phyloP scores from a whole-genome alignment of 2,113 vertebrate species.

The Colius striatus region DNA sequence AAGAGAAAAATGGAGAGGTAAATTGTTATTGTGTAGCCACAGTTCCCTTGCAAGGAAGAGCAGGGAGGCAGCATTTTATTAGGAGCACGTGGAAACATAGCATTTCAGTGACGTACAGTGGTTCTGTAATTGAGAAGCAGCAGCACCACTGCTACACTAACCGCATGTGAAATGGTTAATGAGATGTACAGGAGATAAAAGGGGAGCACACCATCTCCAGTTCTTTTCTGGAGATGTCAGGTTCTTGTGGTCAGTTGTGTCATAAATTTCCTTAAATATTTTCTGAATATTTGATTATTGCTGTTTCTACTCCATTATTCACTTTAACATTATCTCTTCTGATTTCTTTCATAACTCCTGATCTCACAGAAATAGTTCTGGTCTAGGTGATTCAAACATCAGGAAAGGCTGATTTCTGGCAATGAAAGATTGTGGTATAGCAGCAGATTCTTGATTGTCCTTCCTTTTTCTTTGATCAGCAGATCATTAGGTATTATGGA shows the following conservation, averaged over 20 bases:
- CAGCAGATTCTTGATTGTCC: not conserved
- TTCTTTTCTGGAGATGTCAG: not conserved
- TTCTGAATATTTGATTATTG: not conserved
- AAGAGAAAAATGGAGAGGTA: constrained; percentile 41
- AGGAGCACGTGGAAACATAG: not conserved
- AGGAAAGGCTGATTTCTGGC: not conserved
- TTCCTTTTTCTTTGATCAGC: not conserved
- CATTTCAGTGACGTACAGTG: not conserved
- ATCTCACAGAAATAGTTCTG: not conserved
- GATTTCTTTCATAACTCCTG: not conserved
- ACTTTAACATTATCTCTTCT: not conserved
- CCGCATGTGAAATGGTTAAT: not conserved
- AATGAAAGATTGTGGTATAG: not conserved
- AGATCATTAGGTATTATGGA: not conserved
- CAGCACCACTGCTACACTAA: not conserved
- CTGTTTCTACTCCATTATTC: not conserved
- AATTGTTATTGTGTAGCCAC: not conserved
- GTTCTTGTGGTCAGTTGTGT: not conserved
- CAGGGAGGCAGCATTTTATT: not conserved
- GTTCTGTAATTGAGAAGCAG: not conserved
- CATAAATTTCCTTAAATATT: not conserved
- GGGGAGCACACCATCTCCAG: not conserved
- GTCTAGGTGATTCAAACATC: not conserved
- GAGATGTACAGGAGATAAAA: not conserved
- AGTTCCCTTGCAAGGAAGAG: not conserved